phyloP scores from a whole-genome alignment of 2,888 invertebrate species.

The Achlya flavicornis region DNA sequence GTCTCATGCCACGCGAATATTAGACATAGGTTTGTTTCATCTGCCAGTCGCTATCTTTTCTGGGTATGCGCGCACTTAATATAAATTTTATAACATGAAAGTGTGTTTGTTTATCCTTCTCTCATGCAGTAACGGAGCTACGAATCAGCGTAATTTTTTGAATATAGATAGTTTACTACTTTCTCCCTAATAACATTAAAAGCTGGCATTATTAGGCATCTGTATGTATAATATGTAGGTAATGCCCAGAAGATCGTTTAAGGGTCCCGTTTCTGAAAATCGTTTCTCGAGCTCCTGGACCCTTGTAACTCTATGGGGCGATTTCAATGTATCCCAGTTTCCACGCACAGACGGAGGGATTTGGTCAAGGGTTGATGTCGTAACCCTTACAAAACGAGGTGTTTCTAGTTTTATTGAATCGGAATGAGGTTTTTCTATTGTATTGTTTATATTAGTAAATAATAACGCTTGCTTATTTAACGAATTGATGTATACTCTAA shows the following conservation, averaged over 20 bases:
- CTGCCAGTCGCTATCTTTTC: too few species aligned
- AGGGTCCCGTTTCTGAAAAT: conserved; percentile 23
- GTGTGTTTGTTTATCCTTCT: too few species aligned
- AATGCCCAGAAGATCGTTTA: conserved; percentile 11
- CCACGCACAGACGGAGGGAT: conserved; percentile 15
- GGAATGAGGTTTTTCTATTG: neutral
- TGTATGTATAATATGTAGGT: neutral
- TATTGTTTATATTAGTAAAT: too few species aligned
- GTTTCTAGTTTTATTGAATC: conserved; percentile 21
- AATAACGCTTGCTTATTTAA: too few species aligned
- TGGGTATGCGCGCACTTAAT: too few species aligned
- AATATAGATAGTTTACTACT: too few species aligned
- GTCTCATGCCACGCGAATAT: too few species aligned
- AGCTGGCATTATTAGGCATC: neutral
- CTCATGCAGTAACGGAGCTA: too few species aligned
- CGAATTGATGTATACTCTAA: too few species aligned
- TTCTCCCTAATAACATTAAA: neutral
- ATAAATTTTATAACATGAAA: too few species aligned
- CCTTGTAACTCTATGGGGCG: conserved; percentile 33
- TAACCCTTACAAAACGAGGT: neutral
- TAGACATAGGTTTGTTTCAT: too few species aligned
- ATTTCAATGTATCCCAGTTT: conserved; percentile 22
- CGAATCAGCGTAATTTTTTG: too few species aligned
- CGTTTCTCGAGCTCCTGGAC: conserved; percentile 25
- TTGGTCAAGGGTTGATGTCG: conserved; percentile 15